Percentiles rank a stretch among this genome's conserved stretches.
Conservation (phyloP, 2,113 vertebrate genomes). For the Trematocara variabile region DNA sequence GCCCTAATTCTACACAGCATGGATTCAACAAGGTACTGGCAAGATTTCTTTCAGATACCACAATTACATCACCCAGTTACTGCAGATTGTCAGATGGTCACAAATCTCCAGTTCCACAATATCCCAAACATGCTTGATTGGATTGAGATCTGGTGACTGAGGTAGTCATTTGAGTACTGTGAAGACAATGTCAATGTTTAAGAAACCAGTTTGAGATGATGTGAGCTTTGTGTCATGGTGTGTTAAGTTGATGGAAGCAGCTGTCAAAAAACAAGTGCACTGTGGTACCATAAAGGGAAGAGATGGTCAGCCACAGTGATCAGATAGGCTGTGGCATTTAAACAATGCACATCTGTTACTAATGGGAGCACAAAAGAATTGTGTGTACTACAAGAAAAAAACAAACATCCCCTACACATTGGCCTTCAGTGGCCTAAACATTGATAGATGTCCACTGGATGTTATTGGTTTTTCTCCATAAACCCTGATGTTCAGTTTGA, state of each 20-base stretch:
- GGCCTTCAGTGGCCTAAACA: not conserved
- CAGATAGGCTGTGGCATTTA: not conserved
- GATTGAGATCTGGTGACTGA: not conserved
- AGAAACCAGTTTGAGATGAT: not conserved
- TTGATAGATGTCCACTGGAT: not conserved
- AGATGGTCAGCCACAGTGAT: not conserved
- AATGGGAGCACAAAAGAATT: not conserved
- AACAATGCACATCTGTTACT: not conserved
- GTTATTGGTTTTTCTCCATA: not conserved
- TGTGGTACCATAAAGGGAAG: not conserved
- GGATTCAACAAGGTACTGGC: not conserved
- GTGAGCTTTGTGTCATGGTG: fast-evolving
- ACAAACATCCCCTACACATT: not conserved
- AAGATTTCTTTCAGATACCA: not conserved
- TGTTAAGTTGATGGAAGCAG: not conserved
- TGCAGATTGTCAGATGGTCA: not conserved
- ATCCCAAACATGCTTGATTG: not conserved
- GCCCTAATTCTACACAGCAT: not conserved
- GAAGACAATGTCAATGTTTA: not conserved
- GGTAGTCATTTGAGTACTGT: fast-evolving
- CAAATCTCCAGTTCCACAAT: not conserved
- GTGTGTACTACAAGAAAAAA: not conserved
- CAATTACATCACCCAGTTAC: not conserved
- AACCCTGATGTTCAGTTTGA: not conserved
- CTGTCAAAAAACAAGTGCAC: not conserved